Base-by-base conservation (phyloP, 2,113 vertebrate species). In the Pygoscelis antarcticus region DNA sequence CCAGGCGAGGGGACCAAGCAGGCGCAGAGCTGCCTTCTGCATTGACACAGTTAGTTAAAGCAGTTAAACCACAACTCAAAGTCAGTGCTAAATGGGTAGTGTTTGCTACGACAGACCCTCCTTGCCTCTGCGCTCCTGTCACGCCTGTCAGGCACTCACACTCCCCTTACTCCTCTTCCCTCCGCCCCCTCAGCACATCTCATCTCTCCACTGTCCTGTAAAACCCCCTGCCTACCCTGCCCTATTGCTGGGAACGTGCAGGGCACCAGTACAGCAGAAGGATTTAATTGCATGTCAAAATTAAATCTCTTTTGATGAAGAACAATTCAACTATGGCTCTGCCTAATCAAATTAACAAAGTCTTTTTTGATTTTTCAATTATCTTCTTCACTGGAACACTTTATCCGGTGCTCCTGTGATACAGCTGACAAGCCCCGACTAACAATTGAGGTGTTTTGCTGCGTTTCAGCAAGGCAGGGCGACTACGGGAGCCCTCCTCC, bases 351-450 rank as follows among this genome's bases (percentile, higher is more conserved):
- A 99, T 99, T 99, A 99, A 99, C 98, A 98, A 98, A 99, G 98
- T 99, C 98, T 97, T 99, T 98, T 99, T 99, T 99, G 98, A 99
- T 99, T 99, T 99, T 99, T 99, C 98, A 99, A 99, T 99, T 99
- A 99, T 99, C 98, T 98, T 97, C 98, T 96, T 95, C 95, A 71
- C 94, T 29, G 93, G 97, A 98, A 98, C 97, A 87, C 98, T 98
- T 98, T 97, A 98, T 97, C 98, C 87, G 8, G 87, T 18, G 94
- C 96, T 93, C 89, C 90, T 93, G 91, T 23, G 70, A 97, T 93
- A 49, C 78, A 17, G 93, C 97, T 93, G 98, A 98, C 98, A 98
- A 97, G 98, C 95, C 88, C 87, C 82, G 84, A 95, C 96, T 96
- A n/a, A 95, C 96, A 97, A 97, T 71, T 30, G 97, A 93, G 96